Evolutionary conservation across 1,140 invertebrate species (phyloP).

Genomic region (Calliphora vicina): DNA sequence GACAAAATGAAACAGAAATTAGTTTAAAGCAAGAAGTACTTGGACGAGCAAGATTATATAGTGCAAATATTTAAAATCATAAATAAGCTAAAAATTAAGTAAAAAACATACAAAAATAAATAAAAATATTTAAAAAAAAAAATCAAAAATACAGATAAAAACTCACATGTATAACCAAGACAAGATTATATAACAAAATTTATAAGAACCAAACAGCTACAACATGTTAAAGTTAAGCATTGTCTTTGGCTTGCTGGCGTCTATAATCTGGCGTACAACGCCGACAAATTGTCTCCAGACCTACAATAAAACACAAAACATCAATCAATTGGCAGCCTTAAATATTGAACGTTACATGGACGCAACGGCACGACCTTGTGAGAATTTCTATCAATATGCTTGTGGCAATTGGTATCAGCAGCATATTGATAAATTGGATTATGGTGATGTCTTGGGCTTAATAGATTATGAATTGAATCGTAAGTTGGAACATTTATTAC

Average conservation of each 20-base stretch:
- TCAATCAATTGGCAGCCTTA: conserved; percentile 52
- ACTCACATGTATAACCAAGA: neutral
- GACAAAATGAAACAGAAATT: neutral
- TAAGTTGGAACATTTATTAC: conserved; percentile 48
- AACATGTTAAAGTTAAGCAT: conserved; percentile 56
- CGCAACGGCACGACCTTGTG: conserved; percentile 50
- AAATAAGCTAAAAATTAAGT: too few species aligned
- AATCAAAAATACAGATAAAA: neutral
- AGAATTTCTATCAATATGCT: conserved; percentile 60
- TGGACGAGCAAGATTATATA: neutral
- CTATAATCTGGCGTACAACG: conserved; percentile 56
- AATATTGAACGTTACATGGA: conserved; percentile 60
- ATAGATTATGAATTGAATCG: conserved; percentile 51
- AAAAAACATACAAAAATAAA: neutral
- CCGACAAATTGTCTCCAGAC: conserved; percentile 56
- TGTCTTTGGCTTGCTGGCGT: conserved; percentile 51
- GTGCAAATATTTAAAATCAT: too few species aligned
- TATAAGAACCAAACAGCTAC: too few species aligned
- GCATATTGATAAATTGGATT: conserved; percentile 46
- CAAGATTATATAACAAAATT: neutral
- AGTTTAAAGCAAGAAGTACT: neutral
- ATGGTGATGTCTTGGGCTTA: conserved; percentile 48
- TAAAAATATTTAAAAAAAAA: neutral
- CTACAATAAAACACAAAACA: conserved; percentile 35
- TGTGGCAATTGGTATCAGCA: conserved; percentile 56